Evolutionary conservation across 1,140 invertebrate species (phyloP).

Genomic region (Caenorhabditis remanei): DNA sequence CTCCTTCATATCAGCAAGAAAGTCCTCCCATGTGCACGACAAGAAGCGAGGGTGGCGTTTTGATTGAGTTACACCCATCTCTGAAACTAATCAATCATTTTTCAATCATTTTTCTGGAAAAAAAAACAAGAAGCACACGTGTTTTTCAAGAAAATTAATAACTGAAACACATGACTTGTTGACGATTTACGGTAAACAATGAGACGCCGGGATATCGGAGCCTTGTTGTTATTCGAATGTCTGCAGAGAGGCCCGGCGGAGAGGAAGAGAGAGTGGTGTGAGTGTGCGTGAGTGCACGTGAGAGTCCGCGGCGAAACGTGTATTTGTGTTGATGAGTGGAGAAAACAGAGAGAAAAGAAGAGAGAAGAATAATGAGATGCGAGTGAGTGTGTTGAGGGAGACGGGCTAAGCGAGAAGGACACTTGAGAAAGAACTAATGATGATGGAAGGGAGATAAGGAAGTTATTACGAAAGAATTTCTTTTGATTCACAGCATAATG

Average conservation of each 20-base stretch:
- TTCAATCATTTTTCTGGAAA: too few relatives aligned
- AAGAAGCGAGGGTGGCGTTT: conserved; percentile 16
- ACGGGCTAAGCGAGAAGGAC: not conserved
- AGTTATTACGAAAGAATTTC: too few relatives aligned
- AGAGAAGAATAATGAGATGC: too few relatives aligned
- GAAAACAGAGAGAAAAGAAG: too few relatives aligned
- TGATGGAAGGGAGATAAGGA: not conserved
- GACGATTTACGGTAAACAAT: not conserved
- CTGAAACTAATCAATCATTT: not conserved
- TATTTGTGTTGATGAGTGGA: not conserved
- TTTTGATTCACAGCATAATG: too few relatives aligned
- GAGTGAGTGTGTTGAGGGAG: not conserved
- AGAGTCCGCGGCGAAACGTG: not conserved
- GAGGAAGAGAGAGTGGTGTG: not conserved
- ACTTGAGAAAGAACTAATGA: not conserved
- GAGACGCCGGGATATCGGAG: not conserved
- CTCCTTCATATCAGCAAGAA: conserved; percentile 3
- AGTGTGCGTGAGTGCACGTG: not conserved
- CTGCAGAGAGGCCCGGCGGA: not conserved
- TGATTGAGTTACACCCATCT: conserved; percentile 30
- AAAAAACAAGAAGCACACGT: not conserved
- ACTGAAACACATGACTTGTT: not conserved
- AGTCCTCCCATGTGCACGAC: conserved; percentile 27
- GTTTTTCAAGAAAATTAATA: not conserved
- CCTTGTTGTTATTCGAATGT: not conserved